Evolutionary conservation across 2,797 vertebrate species (phyloP), one percentile per base, ranked within the genome.

Genomic region (Hapalemur alaotrensis): DNA sequence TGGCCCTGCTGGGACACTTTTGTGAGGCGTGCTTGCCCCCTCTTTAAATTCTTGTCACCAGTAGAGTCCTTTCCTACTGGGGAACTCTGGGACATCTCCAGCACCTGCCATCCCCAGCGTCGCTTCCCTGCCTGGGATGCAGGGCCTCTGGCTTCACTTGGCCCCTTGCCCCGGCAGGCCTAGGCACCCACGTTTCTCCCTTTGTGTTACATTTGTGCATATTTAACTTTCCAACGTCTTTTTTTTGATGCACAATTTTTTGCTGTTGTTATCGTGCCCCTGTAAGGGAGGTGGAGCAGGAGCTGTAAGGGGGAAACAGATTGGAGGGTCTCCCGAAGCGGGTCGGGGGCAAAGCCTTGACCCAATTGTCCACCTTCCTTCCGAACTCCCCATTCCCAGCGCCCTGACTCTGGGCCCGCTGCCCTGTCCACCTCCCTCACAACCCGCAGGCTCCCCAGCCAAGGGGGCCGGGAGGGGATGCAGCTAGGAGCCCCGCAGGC

Each of bases 81-180:
- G 85, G 57, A 67, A 22, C n/a, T 67, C 89, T 70, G 93, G 94
- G 48, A 30, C 38, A 15, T 67, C 52, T 81, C 43, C 0, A 2
- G 88, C 67, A 85, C 57, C 87, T 94, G 89, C 81, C 43, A 1
- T 22, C 54, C 35, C 63, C 1, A 15, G 76, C 12, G 38, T n/a
- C 69, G 84, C 65, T 73, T 43, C 70, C 72, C 1, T 78, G 48
- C 80, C 95, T 65, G 86, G 89, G 75, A 69, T 14, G 0, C 10
- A 28, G 90, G 85, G 82, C 91, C 86, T 78, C 91, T 93, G 75
- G 81, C 43, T 84, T 95, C 59, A 18, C 67, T 87, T 92, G 97
- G 96, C 94, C 48, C 12, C 59, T 52, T 61, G 81, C 95, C 95
- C 2, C 0, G 65, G 61, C 43, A 93, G 92, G 83, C 83, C 92